Evolutionary conservation across 2,797 vertebrate genomes (phyloP).

Genomic region (Neosilurus hyrtlii): DNA sequence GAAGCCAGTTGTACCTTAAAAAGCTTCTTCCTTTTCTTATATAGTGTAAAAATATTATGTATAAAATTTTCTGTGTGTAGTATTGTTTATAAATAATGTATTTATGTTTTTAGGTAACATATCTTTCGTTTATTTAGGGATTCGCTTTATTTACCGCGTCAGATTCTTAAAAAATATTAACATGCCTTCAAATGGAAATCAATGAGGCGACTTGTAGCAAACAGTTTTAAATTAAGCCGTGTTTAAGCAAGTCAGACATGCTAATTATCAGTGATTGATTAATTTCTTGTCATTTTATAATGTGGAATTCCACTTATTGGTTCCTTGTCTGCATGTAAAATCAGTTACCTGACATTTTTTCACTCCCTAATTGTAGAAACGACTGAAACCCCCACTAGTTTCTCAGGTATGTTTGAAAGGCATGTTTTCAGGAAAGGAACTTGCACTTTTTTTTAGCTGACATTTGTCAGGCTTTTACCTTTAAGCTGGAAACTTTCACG

Average conservation of each 20-base stretch:
- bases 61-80: neutral
- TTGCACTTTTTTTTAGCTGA: neutral
- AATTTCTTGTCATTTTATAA: neutral
- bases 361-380: neutral
- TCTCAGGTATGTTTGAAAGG: slow-evolving; percentile 6
- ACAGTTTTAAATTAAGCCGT: neutral
- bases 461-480: slow-evolving; percentile 11
- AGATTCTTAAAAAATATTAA: neutral
- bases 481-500: slow-evolving; percentile 1
- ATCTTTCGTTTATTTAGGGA: neutral
- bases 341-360: slow-evolving; percentile 21
- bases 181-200: neutral
- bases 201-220: neutral
- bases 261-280: neutral
- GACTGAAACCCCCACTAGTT: neutral
- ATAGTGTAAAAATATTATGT: too few relatives aligned
- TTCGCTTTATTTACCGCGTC: neutral
- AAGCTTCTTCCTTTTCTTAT: too few relatives aligned
- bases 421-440: slow-evolving; percentile 9
- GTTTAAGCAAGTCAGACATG: neutral
- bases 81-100: neutral
- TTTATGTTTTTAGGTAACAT: neutral
- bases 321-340: slow-evolving; percentile 19
- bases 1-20: neutral
- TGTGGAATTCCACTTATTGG: slow-evolving; percentile 21